phyloP scores from a whole-genome alignment of 2,113 vertebrate genomes.

The Sinosuthora webbiana region DNA sequence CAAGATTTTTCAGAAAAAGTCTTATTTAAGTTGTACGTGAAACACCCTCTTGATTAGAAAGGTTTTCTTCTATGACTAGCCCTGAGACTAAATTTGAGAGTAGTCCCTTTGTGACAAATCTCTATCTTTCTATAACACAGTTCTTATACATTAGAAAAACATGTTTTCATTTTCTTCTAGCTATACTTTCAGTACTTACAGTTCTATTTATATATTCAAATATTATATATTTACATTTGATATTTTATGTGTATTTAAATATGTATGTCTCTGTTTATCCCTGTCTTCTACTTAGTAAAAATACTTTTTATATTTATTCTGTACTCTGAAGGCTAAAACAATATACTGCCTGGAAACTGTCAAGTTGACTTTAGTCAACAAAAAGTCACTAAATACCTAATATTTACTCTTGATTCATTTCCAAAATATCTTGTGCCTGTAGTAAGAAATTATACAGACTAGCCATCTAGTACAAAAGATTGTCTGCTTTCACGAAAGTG shows the following conservation, averaged over 20 bases:
- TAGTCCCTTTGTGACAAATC: not conserved
- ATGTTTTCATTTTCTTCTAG: not conserved
- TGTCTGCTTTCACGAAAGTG: not conserved
- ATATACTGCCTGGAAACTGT: not conserved
- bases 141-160: not conserved
- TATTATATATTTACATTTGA: not conserved
- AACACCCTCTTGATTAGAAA: not conserved
- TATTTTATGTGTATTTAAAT: not conserved
- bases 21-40: not conserved
- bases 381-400: not conserved
- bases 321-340: not conserved
- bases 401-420: not conserved
- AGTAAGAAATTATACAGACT: not conserved
- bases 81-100: not conserved
- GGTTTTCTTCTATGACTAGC: not conserved
- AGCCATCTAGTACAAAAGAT: not conserved
- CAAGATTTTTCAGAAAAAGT: not conserved
- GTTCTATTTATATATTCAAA: not conserved
- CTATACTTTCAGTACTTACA: not conserved
- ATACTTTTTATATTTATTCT: not conserved
- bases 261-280: not conserved
- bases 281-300: not conserved
- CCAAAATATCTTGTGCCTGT: not conserved
- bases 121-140: not conserved
- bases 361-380: not conserved